A percentile compares a stretch with the other conserved stretches of the same genome.
Evolutionary conservation across 92 coral and sea anemone genomes (phyloP).

Genomic region (Metridium senile): DNA sequence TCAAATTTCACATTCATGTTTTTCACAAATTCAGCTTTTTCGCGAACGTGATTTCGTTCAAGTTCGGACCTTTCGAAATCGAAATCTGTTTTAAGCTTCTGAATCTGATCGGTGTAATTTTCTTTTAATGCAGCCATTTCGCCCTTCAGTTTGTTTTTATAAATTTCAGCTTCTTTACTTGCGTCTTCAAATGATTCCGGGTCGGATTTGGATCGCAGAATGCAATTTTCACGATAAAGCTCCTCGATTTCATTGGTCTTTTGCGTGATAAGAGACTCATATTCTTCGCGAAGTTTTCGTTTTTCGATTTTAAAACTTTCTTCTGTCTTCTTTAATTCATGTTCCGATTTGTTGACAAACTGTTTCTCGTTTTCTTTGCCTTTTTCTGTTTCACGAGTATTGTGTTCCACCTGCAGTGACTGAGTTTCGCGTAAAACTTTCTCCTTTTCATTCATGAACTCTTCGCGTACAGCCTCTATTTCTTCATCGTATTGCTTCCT

Average conservation of each 20-base stretch:
- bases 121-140: conserved; percentile 30
- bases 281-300: conserved; percentile 42
- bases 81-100: conserved; percentile 40
- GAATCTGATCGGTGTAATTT: conserved; percentile 35
- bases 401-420: conserved; percentile 60
- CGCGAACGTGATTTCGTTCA: conserved; percentile 57
- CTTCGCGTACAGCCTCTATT: conserved; percentile 38
- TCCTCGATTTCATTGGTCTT: conserved; percentile 61
- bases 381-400: conserved; percentile 18
- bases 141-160: conserved; percentile 25
- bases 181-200: conserved; percentile 16
- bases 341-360: conserved; percentile 9
- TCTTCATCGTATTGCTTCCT: conserved; percentile 48
- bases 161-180: conserved; percentile 17
- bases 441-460: conserved; percentile 55
- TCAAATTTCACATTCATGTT: conserved; percentile 42
- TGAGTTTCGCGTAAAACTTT: conserved; percentile 51
- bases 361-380: conserved; percentile 24
- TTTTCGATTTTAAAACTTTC: conserved; percentile 43
- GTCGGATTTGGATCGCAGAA: conserved; percentile 27
- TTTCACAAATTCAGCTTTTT: conserved; percentile 68
- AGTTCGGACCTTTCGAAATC: conserved; percentile 47
- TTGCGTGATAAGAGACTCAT: conserved; percentile 41
- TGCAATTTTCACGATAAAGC: conserved; percentile 47
- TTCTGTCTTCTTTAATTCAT: conserved; percentile 10